Percentiles rank a stretch among this genome's conserved stretches.
Evolutionary conservation across 2,888 invertebrate species (phyloP).

Genomic region (Tetropium fuscum): DNA sequence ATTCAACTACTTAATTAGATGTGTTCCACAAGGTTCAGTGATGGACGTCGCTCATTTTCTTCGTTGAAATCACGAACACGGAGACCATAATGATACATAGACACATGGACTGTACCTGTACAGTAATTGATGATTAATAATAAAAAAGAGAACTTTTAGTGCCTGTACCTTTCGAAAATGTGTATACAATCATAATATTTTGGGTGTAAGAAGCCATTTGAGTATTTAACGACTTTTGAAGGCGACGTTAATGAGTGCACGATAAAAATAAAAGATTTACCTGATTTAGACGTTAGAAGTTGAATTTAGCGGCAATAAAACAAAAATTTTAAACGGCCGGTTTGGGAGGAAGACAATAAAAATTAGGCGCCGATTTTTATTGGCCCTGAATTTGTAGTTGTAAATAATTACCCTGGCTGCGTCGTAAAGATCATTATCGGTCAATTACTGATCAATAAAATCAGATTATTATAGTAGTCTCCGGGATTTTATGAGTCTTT

Average conservation of each 20-base stretch:
- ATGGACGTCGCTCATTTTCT: too few species aligned
- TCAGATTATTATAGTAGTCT: conserved; percentile 51
- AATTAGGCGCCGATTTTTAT: conserved; percentile 57
- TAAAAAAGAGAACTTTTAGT: too few species aligned
- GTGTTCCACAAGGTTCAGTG: too few species aligned
- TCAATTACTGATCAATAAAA: conserved; percentile 61
- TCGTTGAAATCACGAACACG: too few species aligned
- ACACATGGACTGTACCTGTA: too few species aligned
- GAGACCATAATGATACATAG: too few species aligned
- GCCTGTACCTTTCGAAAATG: too few species aligned
- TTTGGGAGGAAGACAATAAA: conserved; percentile 23
- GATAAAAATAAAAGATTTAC: conserved; percentile 31
- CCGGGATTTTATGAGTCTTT: conserved; percentile 19
- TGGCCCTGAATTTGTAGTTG: conserved; percentile 55
- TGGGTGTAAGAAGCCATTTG: conserved; percentile 25
- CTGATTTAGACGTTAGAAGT: conserved; percentile 30
- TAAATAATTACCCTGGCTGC: conserved; percentile 55
- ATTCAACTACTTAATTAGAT: too few species aligned
- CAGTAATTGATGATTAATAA: too few species aligned
- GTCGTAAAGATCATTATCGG: conserved; percentile 60
- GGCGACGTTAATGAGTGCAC: conserved; percentile 20
- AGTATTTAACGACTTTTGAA: conserved; percentile 24
- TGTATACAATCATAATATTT: conserved; percentile 32
- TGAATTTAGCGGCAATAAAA: conserved; percentile 17
- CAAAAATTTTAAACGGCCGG: conserved; percentile 16